Conservation (phyloP, 2,888 invertebrate genomes). For the Cataglyphis livida region DNA sequence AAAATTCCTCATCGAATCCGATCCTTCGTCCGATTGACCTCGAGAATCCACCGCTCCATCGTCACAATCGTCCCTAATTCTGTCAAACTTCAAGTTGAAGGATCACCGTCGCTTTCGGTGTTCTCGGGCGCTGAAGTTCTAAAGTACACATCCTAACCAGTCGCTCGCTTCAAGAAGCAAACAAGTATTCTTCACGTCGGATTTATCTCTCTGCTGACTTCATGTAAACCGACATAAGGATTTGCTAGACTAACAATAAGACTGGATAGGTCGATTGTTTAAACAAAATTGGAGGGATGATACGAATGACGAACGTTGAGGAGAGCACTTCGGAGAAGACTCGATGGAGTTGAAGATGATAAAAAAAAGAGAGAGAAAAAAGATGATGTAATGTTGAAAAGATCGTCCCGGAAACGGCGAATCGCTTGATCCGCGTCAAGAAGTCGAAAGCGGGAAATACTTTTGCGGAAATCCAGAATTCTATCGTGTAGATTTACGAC, state of each 20-base stretch:
- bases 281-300: background rate
- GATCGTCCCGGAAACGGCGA: slow-evolving; percentile 26
- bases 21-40: background rate
- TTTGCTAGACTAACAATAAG: slow-evolving; percentile 31
- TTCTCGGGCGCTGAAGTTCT: background rate
- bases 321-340: slow-evolving; percentile 13
- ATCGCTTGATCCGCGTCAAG: slow-evolving; percentile 18
- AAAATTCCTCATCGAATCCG: slow-evolving; percentile 10
- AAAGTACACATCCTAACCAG: slow-evolving; percentile 10
- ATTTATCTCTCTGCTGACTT: slow-evolving; percentile 45
- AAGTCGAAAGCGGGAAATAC: slow-evolving; percentile 31
- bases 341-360: slow-evolving; percentile 21
- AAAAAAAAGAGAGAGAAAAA: slow-evolving; percentile 16
- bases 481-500: slow-evolving; percentile 33
- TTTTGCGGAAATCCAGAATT: background rate
- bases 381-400: slow-evolving; percentile 22
- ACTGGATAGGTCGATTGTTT: slow-evolving; percentile 19
- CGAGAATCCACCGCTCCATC: background rate
- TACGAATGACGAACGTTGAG: slow-evolving; percentile 8
- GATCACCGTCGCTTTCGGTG: background rate
- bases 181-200: slow-evolving; percentile 25
- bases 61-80: slow-evolving; percentile 1
- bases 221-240: slow-evolving; percentile 29
- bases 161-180: slow-evolving; percentile 25
- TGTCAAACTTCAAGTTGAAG: slow-evolving; percentile 13